A percentile compares a stretch with the other conserved stretches of the same genome.
These are phyloP conservation scores for Clupea harengus DNA, from an alignment of 2,113 vertebrate species.

Conservation along the genomic window DNA sequence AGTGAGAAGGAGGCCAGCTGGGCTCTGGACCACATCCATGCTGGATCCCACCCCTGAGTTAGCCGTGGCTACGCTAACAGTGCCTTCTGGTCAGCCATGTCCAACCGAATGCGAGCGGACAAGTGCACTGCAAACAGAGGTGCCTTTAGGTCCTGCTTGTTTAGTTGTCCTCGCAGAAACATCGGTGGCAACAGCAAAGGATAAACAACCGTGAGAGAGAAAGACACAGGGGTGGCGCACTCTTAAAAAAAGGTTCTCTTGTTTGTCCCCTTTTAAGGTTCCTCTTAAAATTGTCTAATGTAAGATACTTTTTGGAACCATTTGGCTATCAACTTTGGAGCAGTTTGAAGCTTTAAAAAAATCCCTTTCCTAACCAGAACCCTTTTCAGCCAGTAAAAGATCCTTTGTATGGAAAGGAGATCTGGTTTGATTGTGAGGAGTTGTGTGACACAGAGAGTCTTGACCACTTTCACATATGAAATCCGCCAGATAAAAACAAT, in stretches of 20 bases:
- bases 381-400: neutral
- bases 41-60: neutral
- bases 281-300: neutral
- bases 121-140: neutral
- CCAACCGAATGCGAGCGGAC: neutral
- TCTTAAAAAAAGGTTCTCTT: neutral
- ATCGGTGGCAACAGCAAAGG: neutral
- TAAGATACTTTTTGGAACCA: neutral
- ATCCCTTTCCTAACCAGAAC: neutral
- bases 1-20: neutral
- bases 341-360: neutral
- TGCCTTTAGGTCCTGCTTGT: neutral
- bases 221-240: neutral
- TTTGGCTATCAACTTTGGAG: neutral
- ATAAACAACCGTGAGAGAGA: neutral
- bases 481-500: neutral
- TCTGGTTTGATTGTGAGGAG: neutral
- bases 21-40: neutral
- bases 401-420: neutral
- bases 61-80: neutral
- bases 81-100: neutral
- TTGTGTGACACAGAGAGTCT: neutral
- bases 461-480: neutral
- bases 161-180: neutral
- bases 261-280: neutral